Conservation (phyloP, 2,113 vertebrate species). For the Xiphias gladius region DNA sequence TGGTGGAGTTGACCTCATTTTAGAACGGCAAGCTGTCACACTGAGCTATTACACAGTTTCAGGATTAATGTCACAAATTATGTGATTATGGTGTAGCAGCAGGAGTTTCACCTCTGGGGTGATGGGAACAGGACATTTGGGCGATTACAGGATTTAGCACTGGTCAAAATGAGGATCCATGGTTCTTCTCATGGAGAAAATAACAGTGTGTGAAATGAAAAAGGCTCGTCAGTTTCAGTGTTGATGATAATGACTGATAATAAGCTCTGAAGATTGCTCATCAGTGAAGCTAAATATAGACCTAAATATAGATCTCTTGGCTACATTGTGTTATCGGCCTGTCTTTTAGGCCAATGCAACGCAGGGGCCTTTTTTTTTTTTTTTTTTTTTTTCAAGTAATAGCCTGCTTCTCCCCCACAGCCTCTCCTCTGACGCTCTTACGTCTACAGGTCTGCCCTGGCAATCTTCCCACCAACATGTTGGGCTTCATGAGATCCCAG, state of each 20-base stretch:
- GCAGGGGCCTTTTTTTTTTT: background rate
- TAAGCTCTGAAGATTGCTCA: background rate
- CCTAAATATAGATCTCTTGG: background rate
- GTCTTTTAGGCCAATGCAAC: background rate
- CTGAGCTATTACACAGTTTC: background rate
- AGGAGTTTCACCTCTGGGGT: background rate
- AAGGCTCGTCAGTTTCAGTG: background rate
- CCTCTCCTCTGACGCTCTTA: background rate
- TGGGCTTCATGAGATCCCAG: background rate
- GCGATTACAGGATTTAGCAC: background rate
- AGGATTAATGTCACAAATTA: conserved; percentile 44
- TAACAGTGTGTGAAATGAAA: background rate
- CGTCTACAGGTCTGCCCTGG: too few species aligned
- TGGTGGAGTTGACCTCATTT: background rate
- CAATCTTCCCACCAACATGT: background rate
- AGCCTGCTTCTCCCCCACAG: background rate
- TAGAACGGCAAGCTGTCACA: conserved; percentile 31
- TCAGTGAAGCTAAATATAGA: background rate
- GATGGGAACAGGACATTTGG: background rate
- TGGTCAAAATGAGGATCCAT: background rate
- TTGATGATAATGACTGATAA: background rate
- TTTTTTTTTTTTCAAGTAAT: too few species aligned
- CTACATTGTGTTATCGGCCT: background rate
- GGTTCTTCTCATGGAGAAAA: background rate
- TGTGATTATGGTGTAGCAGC: conserved; percentile 18